Conservation (phyloP, 2,113 vertebrate species). For the Anhinga rufa region DNA sequence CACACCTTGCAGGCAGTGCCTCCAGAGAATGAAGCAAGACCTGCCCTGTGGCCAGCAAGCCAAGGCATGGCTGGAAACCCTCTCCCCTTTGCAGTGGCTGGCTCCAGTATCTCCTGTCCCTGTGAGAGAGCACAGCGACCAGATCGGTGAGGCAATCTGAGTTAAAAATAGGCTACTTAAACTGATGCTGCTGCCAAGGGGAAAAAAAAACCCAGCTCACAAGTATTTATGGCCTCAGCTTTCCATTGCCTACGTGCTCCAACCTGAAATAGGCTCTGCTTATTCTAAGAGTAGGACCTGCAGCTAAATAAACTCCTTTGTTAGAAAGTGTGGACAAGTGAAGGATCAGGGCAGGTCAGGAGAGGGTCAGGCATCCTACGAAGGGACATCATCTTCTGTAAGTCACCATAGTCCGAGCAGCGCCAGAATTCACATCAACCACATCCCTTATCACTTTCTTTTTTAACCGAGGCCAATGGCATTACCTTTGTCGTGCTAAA, state of each 20-base stretch:
- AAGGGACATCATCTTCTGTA: background rate
- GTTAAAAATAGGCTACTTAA: slow-evolving; percentile 63
- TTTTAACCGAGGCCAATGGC: rapidly evolving
- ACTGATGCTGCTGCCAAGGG: slow-evolving; percentile 21
- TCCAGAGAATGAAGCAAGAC: background rate
- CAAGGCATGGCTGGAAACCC: background rate
- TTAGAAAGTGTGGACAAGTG: background rate
- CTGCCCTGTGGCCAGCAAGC: rapidly evolving
- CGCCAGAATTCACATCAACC: background rate
- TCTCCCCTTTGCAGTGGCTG: background rate
- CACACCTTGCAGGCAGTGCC: background rate
- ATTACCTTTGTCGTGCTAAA: slow-evolving; percentile 80
- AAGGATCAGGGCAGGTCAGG: background rate
- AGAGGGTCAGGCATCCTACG: background rate
- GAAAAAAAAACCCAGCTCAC: background rate
- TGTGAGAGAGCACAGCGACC: background rate
- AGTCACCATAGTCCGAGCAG: rapidly evolving
- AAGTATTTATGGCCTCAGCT: slow-evolving; percentile 30
- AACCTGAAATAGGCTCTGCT: slow-evolving; percentile 38
- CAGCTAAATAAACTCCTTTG: background rate
- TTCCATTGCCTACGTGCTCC: slow-evolving; percentile 46
- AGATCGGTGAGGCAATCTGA: background rate
- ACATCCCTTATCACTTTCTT: background rate
- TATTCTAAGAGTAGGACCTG: background rate
- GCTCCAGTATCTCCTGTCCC: background rate